Conservation (phyloP, 2,888 invertebrate species). For the Papilio elwesi region DNA sequence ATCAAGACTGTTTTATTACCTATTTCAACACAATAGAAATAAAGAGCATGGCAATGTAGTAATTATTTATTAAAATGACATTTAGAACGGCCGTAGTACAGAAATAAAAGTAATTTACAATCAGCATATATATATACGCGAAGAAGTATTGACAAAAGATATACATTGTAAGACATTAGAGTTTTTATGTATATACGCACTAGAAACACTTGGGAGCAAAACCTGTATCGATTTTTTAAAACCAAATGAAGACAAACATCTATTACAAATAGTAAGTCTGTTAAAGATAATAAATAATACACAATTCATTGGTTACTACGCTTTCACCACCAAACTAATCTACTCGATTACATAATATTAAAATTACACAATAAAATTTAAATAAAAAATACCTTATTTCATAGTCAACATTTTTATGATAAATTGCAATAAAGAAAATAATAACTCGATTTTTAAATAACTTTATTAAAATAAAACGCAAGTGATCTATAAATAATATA, state of each 20-base stretch:
- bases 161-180: too few relatives aligned
- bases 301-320: background rate
- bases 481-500: conserved; percentile 7
- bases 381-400: background rate
- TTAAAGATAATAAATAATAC: background rate
- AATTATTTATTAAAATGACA: conserved; percentile 62
- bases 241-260: background rate
- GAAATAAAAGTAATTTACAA: background rate
- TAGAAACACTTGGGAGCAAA: background rate
- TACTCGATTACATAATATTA: background rate
- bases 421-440: background rate
- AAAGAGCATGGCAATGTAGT: conserved; percentile 46
- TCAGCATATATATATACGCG: conserved; percentile 5
- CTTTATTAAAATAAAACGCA: conserved; percentile 10
- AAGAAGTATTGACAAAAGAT: background rate
- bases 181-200: too few relatives aligned
- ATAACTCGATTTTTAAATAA: background rate
- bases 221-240: background rate
- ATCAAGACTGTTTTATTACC: conserved; percentile 30
- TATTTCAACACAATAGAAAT: conserved; percentile 41
- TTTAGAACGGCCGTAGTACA: conserved; percentile 32
- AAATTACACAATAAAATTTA: background rate
- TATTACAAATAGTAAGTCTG: too few relatives aligned
- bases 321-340: background rate
- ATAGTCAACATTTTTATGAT: background rate